Base-by-base conservation (phyloP, 2,888 invertebrate genomes). In the Neocrepidodera transversa region DNA sequence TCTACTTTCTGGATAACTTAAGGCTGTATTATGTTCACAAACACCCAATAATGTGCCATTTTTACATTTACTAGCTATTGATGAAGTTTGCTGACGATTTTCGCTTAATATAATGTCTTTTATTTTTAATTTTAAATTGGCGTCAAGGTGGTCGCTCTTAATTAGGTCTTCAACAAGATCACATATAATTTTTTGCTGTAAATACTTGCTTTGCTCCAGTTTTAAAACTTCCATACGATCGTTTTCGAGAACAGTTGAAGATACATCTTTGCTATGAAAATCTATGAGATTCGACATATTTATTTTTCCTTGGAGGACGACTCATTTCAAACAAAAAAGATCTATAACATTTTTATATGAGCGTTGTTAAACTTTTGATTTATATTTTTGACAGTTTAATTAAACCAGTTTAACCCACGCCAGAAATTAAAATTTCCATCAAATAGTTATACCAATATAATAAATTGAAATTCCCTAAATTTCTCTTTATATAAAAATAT, bases 1-100 rank as follows among this genome's bases (percentile, higher is more conserved):
- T 18, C 55, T 57, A 32, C 74, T 75, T 60, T 82, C 81, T 48
- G 74, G 67, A 38, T 71, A 74, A 49, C 62, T 76, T 18, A 81
- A 70, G 26, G 77, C 72, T 52, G 63, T 61, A 36, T 71, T 47
- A 17, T 45, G 53, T 43, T 56, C 10, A 50, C 55, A 14, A 35
- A 57, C 42, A 13, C 65, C 66, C 26, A 71, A 57, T 35, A 67
- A 11, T 26, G 51, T 45, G 14, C 56, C 14, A 28, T 30, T 47
- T 42, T 45, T 42, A 51, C 23, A 35, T 51, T 38, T 40, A 16
- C 50, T 47, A 35, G 60, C 65, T 38, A 64, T 42, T 11, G 57
- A 35, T 20, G 51, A 50, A 3, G 43, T 53, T 59, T 70, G 70
- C 2, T 61, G 50, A 16, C 42, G 73, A 76, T 26, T 64, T 47